Percentiles rank a stretch among this genome's conserved stretches.
These are phyloP conservation scores for Acrobasis repandana DNA, from an alignment of 2,888 invertebrate species.

Conservation along the genomic window DNA sequence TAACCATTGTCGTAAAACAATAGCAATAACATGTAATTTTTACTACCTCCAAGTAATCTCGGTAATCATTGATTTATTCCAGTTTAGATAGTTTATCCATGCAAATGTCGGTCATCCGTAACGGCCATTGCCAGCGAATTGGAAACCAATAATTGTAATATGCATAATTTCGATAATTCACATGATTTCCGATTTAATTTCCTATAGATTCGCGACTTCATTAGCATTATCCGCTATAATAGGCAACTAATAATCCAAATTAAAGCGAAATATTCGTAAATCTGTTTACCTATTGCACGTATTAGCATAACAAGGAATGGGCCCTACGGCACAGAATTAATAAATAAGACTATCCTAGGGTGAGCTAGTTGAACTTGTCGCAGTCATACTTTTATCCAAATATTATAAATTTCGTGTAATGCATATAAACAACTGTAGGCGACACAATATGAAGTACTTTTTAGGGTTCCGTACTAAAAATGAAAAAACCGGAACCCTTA, in stretches of 20 bases:
- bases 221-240: slow-evolving; percentile 51
- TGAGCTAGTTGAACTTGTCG: too few species aligned
- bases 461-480: too few species aligned
- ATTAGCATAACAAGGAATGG: background rate
- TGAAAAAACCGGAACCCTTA: too few species aligned
- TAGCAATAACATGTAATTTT: too few species aligned
- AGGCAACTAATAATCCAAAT: slow-evolving; percentile 47
- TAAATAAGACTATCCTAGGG: too few species aligned
- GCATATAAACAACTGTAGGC: too few species aligned
- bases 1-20: too few species aligned
- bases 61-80: background rate
- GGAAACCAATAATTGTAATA: slow-evolving; percentile 22
- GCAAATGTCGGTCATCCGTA: slow-evolving; percentile 17
- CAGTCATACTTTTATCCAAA: too few species aligned
- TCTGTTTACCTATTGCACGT: slow-evolving; percentile 20
- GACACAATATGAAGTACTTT: too few species aligned
- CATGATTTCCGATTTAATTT: slow-evolving; percentile 50
- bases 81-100: background rate
- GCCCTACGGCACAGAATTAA: too few species aligned
- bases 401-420: too few species aligned
- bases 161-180: slow-evolving; percentile 36
- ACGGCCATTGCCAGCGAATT: slow-evolving; percentile 22
- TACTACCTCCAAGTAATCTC: too few species aligned
- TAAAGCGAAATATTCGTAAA: slow-evolving; percentile 43
- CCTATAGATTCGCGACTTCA: slow-evolving; percentile 42